Conservation (phyloP, 2,113 vertebrate species). For the Ranitomeya imitator region DNA sequence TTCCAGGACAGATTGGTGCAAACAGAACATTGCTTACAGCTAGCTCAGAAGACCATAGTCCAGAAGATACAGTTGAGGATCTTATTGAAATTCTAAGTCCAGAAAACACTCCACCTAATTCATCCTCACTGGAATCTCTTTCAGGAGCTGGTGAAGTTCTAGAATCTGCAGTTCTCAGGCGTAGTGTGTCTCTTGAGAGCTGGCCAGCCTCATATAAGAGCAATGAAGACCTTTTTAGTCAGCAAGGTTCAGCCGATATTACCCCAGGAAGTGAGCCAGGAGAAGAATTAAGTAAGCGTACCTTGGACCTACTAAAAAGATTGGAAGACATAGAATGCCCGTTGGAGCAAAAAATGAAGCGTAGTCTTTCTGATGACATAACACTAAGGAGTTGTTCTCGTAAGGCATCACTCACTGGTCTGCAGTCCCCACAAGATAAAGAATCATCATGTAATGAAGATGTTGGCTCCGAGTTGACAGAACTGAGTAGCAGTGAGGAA, state of each 20-base stretch:
- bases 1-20: conserved; percentile 11
- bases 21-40: conserved; percentile 52
- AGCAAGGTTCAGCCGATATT: conserved; percentile 78
- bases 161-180: conserved; percentile 56
- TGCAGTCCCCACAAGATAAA: conserved; percentile 67
- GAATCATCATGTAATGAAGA: conserved; percentile 85
- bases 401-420: conserved; percentile 73
- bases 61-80: conserved; percentile 36
- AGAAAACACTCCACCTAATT: conserved; percentile 24
- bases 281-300: conserved; percentile 92
- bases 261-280: conserved; percentile 76
- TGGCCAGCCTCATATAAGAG: conserved; percentile 82
- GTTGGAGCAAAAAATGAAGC: conserved; percentile 85
- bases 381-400: conserved; percentile 82
- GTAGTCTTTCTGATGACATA: conserved; percentile 87
- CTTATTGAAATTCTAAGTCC: conserved; percentile 49
- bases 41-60: conserved; percentile 55
- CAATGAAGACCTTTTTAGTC: conserved; percentile 78
- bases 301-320: conserved; percentile 90
- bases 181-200: conserved; percentile 89
- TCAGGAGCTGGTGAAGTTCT: conserved; percentile 85
- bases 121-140: conserved; percentile 90
- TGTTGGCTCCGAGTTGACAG: conserved; percentile 86
- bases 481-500: conserved; percentile 91
- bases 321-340: conserved; percentile 94